A percentile compares a stretch with the other conserved stretches of the same genome.
Evolutionary conservation across 2,797 vertebrate species (phyloP).

Genomic region (Coregonus sp.): DNA sequence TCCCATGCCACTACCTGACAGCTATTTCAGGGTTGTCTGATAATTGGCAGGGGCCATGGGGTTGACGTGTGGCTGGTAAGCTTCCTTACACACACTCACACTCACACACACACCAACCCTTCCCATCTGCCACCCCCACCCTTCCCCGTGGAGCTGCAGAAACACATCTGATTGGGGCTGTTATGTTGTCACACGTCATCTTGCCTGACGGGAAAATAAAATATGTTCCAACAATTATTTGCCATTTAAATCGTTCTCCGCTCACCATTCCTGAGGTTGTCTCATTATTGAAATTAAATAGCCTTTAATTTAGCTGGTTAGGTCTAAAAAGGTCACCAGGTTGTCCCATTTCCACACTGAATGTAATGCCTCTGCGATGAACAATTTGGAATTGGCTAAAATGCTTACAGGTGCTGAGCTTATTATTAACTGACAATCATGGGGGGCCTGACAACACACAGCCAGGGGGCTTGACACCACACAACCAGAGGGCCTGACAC

Average conservation of each 20-base stretch:
- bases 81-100: neutral
- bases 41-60: slow-evolving; percentile 39
- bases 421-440: neutral
- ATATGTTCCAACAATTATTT: neutral
- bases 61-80: too few relatives aligned
- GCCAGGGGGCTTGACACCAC: too few relatives aligned
- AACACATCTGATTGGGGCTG: slow-evolving; percentile 21
- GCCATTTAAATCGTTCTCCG: neutral
- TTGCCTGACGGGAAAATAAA: neutral
- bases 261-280: neutral
- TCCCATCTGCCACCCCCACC: neutral
- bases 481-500: too few relatives aligned
- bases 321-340: neutral
- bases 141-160: neutral
- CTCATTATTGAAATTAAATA: neutral
- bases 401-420: neutral
- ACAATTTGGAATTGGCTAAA: neutral
- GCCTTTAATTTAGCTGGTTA: neutral
- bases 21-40: slow-evolving; percentile 53
- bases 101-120: neutral
- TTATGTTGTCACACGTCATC: slow-evolving; percentile 16
- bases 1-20: slow-evolving; percentile 38
- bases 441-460: too few relatives aligned
- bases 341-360: neutral
- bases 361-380: neutral